phyloP scores from a whole-genome alignment of 2,113 vertebrate species.

The Paralichthys olivaceus region DNA sequence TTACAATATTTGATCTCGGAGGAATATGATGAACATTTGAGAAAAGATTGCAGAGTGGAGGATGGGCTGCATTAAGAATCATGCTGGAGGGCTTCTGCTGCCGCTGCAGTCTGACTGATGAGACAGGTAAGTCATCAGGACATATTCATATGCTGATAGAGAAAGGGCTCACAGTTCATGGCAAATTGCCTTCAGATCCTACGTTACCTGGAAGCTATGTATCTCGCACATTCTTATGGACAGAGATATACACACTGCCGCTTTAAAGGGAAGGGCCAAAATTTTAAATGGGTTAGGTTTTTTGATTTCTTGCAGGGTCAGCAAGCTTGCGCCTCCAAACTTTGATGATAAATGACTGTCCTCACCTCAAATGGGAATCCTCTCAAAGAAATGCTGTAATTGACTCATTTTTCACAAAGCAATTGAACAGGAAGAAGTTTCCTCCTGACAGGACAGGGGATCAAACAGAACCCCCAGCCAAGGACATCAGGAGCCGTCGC shows the following conservation, averaged over 20 bases:
- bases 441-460: slow-evolving; percentile 44
- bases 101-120: slow-evolving; percentile 55
- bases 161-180: slow-evolving; percentile 40
- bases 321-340: slow-evolving; percentile 63
- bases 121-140: slow-evolving; percentile 56
- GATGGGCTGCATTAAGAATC: slow-evolving; percentile 16
- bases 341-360: slow-evolving; percentile 76
- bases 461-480: slow-evolving; percentile 47
- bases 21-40: slow-evolving; percentile 10
- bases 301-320: slow-evolving; percentile 77
- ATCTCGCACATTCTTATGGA: slow-evolving; percentile 2
- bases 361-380: slow-evolving; percentile 64
- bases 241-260: slow-evolving; percentile 7
- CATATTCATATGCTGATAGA: slow-evolving; percentile 57
- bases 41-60: neutral
- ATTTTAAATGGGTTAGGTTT: slow-evolving; percentile 68
- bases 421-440: slow-evolving; percentile 47
- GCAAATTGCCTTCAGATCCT: slow-evolving; percentile 42
- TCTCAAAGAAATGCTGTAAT: slow-evolving; percentile 70
- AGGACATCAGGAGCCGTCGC: slow-evolving; percentile 46
- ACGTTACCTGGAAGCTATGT: slow-evolving; percentile 28
- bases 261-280: slow-evolving; percentile 28
- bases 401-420: slow-evolving; percentile 75
- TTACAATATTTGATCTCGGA: slow-evolving; percentile 18
- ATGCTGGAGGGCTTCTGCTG: neutral